Percentiles rank a stretch among this genome's conserved stretches.
These are phyloP conservation scores for Microplitis deprimator DNA, from an alignment of 2,888 invertebrate species.

Conservation along the genomic window DNA sequence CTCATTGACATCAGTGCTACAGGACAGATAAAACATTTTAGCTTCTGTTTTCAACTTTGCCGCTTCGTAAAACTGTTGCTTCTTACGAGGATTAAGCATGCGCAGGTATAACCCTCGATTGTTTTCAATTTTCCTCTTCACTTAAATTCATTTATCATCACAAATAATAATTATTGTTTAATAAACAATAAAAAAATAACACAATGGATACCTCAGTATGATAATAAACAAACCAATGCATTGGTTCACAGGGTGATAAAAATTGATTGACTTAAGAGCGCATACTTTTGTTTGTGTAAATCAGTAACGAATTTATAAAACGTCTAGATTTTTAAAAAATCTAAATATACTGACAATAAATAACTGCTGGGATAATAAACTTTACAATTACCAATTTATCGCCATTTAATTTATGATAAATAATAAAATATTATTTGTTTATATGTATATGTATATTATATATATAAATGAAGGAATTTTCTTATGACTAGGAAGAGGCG, in stretches of 20 bases:
- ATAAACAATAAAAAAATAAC: constrained; percentile 11
- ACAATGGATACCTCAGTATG: constrained; percentile 7
- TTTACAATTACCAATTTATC: too few relatives aligned
- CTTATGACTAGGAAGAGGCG: constrained; percentile 67
- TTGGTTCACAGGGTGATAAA: constrained; percentile 18
- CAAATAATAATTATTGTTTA: constrained; percentile 3
- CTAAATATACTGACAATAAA: not conserved
- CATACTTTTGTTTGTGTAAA: constrained; percentile 25
- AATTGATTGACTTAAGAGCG: constrained; percentile 7
- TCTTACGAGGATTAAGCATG: constrained; percentile 29
- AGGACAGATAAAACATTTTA: constrained; percentile 11
- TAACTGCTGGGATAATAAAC: too few relatives aligned
- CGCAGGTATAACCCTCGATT: constrained; percentile 17
- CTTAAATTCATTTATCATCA: not conserved
- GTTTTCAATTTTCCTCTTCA: constrained; percentile 2
- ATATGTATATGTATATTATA: constrained; percentile 40
- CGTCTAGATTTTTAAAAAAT: not conserved
- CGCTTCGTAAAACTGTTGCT: constrained; percentile 23
- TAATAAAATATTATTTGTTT: constrained; percentile 12
- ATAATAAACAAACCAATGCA: not conserved
- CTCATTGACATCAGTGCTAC: not conserved
- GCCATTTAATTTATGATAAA: constrained; percentile 7
- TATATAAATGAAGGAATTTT: constrained; percentile 49
- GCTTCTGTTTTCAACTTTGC: constrained; percentile 35
- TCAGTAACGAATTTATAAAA: not conserved